Evolutionary conservation across 2,888 invertebrate genomes (phyloP).

Genomic region (Odontocolon sp.): DNA sequence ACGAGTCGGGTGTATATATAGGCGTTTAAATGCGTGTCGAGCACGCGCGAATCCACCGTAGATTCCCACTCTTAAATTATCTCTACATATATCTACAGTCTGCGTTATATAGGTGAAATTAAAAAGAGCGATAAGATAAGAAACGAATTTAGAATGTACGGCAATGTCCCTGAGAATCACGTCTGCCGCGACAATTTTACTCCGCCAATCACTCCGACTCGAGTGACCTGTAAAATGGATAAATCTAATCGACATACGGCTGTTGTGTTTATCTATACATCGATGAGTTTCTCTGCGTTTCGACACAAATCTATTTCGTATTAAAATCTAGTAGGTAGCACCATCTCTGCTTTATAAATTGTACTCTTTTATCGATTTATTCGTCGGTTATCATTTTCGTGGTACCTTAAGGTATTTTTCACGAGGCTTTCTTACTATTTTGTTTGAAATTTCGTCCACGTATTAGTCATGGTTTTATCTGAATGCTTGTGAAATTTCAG

Average conservation of each 20-base stretch:
- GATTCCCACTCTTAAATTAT: background rate
- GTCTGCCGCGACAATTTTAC: background rate
- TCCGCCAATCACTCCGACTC: conserved; percentile 17
- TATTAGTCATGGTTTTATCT: too few species aligned
- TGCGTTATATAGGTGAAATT: background rate
- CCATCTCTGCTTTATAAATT: conserved; percentile 34
- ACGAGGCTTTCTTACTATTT: too few species aligned
- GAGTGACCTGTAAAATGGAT: conserved; percentile 53
- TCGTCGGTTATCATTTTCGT: too few species aligned
- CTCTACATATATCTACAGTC: too few species aligned
- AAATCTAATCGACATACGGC: conserved; percentile 40
- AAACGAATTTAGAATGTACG: background rate
- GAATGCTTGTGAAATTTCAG: too few species aligned
- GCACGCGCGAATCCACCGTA: background rate
- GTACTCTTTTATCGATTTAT: too few species aligned
- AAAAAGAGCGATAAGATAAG: background rate
- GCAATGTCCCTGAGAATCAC: background rate
- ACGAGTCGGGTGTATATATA: background rate
- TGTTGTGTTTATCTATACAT: background rate
- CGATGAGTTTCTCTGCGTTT: conserved; percentile 13
- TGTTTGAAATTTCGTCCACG: too few species aligned
- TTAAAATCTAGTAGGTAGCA: conserved; percentile 19
- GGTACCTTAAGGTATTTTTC: too few species aligned
- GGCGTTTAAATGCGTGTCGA: background rate
- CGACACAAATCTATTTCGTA: too few species aligned